phyloP scores from a whole-genome alignment of 2,113 vertebrate genomes.

The Caranx melampygus region DNA sequence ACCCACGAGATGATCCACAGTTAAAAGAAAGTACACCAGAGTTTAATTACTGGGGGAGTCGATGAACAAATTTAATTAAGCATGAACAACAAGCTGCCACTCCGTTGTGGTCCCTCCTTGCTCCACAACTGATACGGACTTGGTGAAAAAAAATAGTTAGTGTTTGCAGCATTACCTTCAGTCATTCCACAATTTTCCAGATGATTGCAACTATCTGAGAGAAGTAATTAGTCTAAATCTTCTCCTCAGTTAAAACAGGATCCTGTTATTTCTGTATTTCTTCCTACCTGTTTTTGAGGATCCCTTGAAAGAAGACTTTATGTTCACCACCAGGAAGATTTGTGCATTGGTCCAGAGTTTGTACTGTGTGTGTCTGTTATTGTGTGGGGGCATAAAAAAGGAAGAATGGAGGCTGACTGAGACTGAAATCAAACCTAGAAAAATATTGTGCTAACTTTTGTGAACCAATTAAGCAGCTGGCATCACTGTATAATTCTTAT shows the following conservation, averaged over 20 bases:
- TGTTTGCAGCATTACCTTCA: conserved; percentile 54
- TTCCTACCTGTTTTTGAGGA: conserved; percentile 24
- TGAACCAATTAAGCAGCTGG: background rate
- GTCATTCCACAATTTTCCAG: conserved; percentile 57
- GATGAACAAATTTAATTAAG: conserved; percentile 74
- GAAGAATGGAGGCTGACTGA: background rate
- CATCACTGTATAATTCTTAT: background rate
- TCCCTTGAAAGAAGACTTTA: conserved; percentile 25
- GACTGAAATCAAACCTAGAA: background rate
- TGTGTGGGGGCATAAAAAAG: background rate
- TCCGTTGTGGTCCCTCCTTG: conserved; percentile 11
- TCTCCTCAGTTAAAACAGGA: conserved; percentile 62
- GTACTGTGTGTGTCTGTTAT: conserved; percentile 12
- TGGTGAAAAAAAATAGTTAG: conserved; percentile 17
- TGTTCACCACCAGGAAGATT: conserved; percentile 37
- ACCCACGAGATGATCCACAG: conserved; percentile 52
- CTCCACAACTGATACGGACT: conserved; percentile 37
- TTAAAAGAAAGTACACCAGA: conserved; percentile 49
- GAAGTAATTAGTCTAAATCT: conserved; percentile 67
- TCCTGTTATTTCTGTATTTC: conserved; percentile 37
- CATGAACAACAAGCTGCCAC: conserved; percentile 64
- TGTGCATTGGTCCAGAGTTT: conserved; percentile 35
- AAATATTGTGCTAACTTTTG: background rate
- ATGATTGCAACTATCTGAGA: conserved; percentile 57
- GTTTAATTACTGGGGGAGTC: conserved; percentile 60